phyloP scores from a whole-genome alignment of 1,140 invertebrate genomes.

The Drosophila sp. region DNA sequence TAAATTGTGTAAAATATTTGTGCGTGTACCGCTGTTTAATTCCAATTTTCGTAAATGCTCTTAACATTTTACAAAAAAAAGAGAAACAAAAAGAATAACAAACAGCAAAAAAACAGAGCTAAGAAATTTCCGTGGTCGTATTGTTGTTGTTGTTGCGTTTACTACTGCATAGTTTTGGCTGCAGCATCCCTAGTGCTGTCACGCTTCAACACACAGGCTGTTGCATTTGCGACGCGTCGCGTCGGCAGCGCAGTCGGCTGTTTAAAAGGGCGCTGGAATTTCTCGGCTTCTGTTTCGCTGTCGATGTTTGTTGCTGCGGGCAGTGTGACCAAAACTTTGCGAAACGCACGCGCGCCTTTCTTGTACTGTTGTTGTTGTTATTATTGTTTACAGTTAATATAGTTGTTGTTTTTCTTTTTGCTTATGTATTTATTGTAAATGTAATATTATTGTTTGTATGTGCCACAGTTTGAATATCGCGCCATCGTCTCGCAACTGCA shows the following conservation, averaged over 20 bases:
- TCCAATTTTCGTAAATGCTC: conserved; percentile 18
- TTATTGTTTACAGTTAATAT: conserved; percentile 11
- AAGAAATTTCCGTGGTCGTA: conserved; percentile 38
- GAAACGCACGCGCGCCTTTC: conserved; percentile 56
- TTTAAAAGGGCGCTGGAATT: conserved; percentile 56
- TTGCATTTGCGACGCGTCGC: conserved; percentile 34
- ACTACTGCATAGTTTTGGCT: conserved; percentile 39
- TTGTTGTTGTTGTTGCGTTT: conserved; percentile 6
- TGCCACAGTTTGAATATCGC: conserved; percentile 46
- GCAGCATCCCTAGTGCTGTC: conserved; percentile 57
- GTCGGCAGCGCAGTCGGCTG: conserved; percentile 34
- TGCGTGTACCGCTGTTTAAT: conserved; percentile 34
- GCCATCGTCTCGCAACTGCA: conserved; percentile 32
- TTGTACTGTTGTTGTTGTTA: conserved; percentile 19
- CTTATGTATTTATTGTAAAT: conserved; percentile 16
- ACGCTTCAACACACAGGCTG: conserved; percentile 49
- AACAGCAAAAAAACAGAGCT: conserved; percentile 25
- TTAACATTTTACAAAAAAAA: conserved; percentile 20
- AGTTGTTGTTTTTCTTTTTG: conserved; percentile 25
- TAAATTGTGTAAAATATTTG: conserved; percentile 31
- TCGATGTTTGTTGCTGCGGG: not conserved
- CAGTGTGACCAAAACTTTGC: conserved; percentile 51
- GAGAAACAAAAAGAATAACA: conserved; percentile 4
- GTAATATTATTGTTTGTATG: conserved; percentile 38
- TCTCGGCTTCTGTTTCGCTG: conserved; percentile 36